Evolutionary conservation across 2,888 invertebrate species (phyloP).

Genomic region (Ophonus ardosiacus): DNA sequence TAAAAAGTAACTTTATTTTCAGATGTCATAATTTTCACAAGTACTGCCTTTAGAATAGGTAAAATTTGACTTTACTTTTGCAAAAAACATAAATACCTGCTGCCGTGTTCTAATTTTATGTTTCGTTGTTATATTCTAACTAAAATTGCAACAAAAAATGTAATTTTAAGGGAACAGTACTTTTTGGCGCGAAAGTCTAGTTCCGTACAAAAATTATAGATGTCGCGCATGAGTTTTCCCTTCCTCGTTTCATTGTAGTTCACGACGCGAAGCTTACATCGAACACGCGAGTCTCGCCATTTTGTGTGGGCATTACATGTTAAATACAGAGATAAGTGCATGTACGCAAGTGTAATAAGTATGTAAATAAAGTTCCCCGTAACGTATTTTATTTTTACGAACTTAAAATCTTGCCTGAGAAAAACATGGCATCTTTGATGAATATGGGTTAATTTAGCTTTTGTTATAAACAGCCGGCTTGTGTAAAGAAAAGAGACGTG

Average conservation of each 20-base stretch:
- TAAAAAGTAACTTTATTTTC: no score
- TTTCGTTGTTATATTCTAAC: no score
- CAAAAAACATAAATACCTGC: no score
- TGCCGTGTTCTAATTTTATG: no score
- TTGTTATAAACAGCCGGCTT: conserved; percentile 61
- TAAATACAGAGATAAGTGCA: not conserved
- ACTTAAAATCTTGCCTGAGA: not conserved
- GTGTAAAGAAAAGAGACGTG: conserved; percentile 47
- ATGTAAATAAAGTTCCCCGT: conserved; percentile 25
- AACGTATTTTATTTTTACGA: not conserved
- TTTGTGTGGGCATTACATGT: conserved; percentile 58
- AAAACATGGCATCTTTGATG: conserved; percentile 38
- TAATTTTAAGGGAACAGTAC: no score
- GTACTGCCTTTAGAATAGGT: no score
- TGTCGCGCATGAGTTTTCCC: not conserved
- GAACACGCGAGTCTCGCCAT: conserved; percentile 58
- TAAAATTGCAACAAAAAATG: no score
- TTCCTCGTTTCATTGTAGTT: not conserved
- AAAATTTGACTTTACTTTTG: no score
- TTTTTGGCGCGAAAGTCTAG: not conserved
- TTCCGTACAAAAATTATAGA: not conserved
- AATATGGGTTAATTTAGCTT: conserved; percentile 61
- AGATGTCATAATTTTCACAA: no score
- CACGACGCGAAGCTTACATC: not conserved
- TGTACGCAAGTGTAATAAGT: conserved; percentile 14